Evolutionary conservation across 1,140 invertebrate genomes (phyloP), one percentile per base, ranked within the genome.

Genomic region (Trissolcus basalis): DNA sequence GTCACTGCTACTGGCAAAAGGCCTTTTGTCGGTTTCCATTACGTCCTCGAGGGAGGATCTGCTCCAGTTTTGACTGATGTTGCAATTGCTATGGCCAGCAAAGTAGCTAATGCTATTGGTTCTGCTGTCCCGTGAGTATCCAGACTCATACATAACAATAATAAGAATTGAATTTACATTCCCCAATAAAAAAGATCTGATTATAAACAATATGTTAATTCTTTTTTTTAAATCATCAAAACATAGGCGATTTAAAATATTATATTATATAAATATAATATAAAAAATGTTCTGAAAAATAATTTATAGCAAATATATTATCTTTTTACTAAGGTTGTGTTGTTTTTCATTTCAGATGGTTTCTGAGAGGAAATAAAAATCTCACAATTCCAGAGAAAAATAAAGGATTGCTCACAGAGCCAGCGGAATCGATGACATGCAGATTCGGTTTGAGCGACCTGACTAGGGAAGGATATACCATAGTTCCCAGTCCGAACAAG

Each of bases 1-100:
- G 93, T 97, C 48, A 81, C 97, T 13, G 93, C 93, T 12, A 91
- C 92, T n/a, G 97, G 97, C 1, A 90, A 91, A 32, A 91, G 93
- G 77, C 97, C 97, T 2, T 98, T 92, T 87, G 80, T 96, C 72
- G 95, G 94, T 10, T 97, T 97, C 86, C 96, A 97, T 87, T 94
- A 95, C 88, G 95, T 95, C 16, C 88, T 96, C 33, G 96, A 98
- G 91, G 96, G 95, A 72, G 91, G 93, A 58, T 89, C 91, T 69
- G 91, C 91, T 32, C 92, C 92, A 41, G 90, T 93, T 32, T 90
- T 96, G 45, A 93, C 92, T 67, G 95, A 98, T 87, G 94, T 98
- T 35, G 96, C 96, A 0, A 93, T 94, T 83, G 95, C 94, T 65
- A 93, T 98, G 64, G 95, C 96, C 12, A 94, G 91, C 75, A 96